A percentile compares a stretch with the other conserved stretches of the same genome.
These are phyloP conservation scores for Aphelenchoides avenae DNA, from an alignment of 1,140 invertebrate species.

Conservation along the genomic window DNA sequence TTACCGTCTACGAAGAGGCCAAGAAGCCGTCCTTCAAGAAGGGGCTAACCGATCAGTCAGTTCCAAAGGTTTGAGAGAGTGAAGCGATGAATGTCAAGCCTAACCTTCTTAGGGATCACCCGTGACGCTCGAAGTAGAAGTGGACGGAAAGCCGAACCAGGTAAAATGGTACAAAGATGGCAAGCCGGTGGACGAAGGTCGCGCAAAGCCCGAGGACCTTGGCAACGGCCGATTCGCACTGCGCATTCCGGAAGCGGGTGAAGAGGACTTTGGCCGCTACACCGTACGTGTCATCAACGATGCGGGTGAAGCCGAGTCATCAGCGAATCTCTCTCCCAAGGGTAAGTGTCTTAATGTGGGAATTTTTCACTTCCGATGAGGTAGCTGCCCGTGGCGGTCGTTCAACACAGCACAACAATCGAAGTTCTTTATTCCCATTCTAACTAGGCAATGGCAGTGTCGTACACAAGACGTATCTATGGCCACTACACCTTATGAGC, in stretches of 20 bases:
- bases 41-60: conserved; percentile 72
- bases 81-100: too few species aligned
- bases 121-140: conserved; percentile 48
- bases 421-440: too few species aligned
- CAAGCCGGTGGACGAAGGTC: conserved; percentile 32
- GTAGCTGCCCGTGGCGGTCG: too few species aligned
- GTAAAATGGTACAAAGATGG: conserved; percentile 57
- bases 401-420: too few species aligned
- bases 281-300: conserved; percentile 38
- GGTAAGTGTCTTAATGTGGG: too few species aligned
- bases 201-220: conserved; percentile 25
- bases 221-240: conserved; percentile 35
- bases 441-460: too few species aligned
- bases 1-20: conserved; percentile 71
- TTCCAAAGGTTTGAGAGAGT: conserved; percentile 61
- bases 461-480: too few species aligned
- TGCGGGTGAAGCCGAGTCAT: conserved; percentile 27
- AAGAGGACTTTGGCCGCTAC: conserved; percentile 40
- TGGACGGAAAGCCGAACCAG: conserved; percentile 52
- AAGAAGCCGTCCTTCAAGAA: conserved; percentile 76
- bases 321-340: conserved; percentile 20
- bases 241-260: conserved; percentile 25
- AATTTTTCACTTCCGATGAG: too few species aligned
- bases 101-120: conserved; percentile 33
- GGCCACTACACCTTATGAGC: too few species aligned